phyloP scores from a whole-genome alignment of 2,888 invertebrate genomes.

The Oxycera nigricornis region DNA sequence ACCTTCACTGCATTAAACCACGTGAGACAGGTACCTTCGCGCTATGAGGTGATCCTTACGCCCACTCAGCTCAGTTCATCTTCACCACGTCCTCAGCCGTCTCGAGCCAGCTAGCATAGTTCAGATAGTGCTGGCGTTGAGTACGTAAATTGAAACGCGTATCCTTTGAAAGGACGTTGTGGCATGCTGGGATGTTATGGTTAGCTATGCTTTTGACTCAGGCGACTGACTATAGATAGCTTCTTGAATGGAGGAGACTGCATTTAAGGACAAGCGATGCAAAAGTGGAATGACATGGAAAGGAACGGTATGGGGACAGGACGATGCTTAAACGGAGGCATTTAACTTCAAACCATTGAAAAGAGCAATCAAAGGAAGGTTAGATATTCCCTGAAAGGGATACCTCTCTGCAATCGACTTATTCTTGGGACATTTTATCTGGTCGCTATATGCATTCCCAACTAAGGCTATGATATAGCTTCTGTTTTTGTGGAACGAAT shows the following conservation, averaged over 20 bases:
- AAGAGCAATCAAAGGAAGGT: conserved; percentile 40
- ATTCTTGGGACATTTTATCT: background rate
- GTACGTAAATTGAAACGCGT: background rate
- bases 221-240: background rate
- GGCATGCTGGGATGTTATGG: conserved; percentile 31
- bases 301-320: background rate
- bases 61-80: background rate
- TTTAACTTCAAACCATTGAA: conserved; percentile 34
- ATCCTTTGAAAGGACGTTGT: conserved; percentile 13
- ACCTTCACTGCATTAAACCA: conserved; percentile 41
- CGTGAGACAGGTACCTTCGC: conserved; percentile 26
- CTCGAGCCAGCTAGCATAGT: background rate
- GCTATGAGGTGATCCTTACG: conserved; percentile 3
- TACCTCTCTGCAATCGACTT: conserved; percentile 22
- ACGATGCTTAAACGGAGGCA: conserved; percentile 32
- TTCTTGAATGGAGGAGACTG: background rate
- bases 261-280: background rate
- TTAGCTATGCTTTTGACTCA: conserved; percentile 5
- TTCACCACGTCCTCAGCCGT: background rate
- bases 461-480: background rate
- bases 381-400: conserved; percentile 39
- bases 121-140: background rate
- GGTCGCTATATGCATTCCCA: background rate
- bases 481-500: background rate
- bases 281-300: too few relatives aligned